Conservation (phyloP, 2,113 vertebrate species). For the Sturnira hondurensis region DNA sequence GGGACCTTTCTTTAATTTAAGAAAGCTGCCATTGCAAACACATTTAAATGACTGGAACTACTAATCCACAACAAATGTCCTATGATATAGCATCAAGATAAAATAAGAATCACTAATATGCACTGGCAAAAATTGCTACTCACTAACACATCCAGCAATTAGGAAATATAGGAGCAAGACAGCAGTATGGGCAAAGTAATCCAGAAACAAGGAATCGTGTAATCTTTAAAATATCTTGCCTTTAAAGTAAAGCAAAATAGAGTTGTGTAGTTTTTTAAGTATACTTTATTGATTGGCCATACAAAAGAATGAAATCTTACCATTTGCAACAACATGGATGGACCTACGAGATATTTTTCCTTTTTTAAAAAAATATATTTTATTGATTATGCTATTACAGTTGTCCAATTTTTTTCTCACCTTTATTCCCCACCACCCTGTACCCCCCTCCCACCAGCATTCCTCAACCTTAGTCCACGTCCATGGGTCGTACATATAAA, state of each 20-base stretch:
- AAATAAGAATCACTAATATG: background rate
- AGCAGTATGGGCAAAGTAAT: background rate
- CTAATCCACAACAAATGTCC: background rate
- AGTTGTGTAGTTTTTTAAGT: no score
- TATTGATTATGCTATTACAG: no score
- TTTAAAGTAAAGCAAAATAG: slow-evolving; percentile 22
- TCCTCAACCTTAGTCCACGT: no score
- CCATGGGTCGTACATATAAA: no score
- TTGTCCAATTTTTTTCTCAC: no score
- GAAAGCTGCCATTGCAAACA: slow-evolving; percentile 37
- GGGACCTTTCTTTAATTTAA: slow-evolving; percentile 31
- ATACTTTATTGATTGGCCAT: no score
- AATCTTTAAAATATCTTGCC: slow-evolving; percentile 19
- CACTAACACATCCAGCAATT: background rate
- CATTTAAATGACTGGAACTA: slow-evolving; percentile 21
- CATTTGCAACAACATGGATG: no score
- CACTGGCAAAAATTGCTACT: background rate
- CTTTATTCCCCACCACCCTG: no score
- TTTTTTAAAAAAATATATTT: no score
- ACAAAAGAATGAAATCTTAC: no score
- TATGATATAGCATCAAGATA: background rate
- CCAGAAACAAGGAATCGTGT: background rate
- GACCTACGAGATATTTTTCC: no score
- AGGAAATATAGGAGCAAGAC: slow-evolving; percentile 18
- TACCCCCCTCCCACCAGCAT: no score